Evolutionary conservation across 2,888 invertebrate species (phyloP).

Genomic region (Antheraea assamensis): DNA sequence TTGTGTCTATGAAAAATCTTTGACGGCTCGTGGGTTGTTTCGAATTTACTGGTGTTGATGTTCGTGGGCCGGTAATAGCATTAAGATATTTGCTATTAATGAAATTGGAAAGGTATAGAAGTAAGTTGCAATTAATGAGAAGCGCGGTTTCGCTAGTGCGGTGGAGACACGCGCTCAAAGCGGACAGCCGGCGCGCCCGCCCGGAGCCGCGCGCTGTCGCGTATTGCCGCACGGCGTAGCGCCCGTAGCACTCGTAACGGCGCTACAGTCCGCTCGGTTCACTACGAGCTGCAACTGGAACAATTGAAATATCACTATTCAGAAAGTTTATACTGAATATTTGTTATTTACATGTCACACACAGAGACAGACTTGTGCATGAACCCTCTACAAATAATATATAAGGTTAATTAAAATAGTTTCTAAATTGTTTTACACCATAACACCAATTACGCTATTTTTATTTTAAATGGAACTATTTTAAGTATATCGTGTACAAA

Average conservation of each 20-base stretch:
- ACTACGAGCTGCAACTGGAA: neutral
- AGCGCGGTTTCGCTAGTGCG: neutral
- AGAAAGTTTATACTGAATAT: neutral
- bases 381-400: too few relatives aligned
- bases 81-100: neutral
- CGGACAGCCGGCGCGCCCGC: neutral
- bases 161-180: neutral
- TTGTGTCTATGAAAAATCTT: neutral
- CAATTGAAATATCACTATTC: too few relatives aligned
- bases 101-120: neutral
- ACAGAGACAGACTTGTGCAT: too few relatives aligned
- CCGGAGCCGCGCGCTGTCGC: conserved; percentile 6
- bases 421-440: too few relatives aligned
- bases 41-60: neutral
- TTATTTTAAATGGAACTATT: too few relatives aligned
- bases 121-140: neutral
- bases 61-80: neutral
- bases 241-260: neutral
- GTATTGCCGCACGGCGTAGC: conserved; percentile 13
- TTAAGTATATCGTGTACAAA: too few relatives aligned
- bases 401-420: too few relatives aligned
- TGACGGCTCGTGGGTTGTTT: neutral
- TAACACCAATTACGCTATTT: too few relatives aligned
- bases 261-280: neutral
- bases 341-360: neutral